A percentile compares a stretch with the other conserved stretches of the same genome.
Evolutionary conservation across 2,113 vertebrate genomes (phyloP).

Genomic region (Podilymbus podiceps): DNA sequence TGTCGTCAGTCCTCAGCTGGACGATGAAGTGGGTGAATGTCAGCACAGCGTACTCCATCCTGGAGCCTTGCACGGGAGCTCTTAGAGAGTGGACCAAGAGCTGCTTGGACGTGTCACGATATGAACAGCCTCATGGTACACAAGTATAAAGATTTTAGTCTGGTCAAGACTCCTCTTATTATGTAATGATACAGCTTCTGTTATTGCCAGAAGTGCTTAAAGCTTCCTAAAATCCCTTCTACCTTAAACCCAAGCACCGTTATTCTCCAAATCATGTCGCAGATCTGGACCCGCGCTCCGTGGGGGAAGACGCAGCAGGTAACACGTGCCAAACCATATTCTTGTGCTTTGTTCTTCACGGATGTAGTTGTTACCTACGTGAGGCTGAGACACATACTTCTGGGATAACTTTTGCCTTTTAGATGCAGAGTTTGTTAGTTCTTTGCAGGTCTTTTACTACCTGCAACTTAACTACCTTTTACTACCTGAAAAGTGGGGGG

Average conservation of each 20-base stretch:
- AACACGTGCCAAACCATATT: too few species aligned
- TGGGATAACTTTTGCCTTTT: neutral
- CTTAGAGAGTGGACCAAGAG: neutral
- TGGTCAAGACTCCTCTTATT: neutral
- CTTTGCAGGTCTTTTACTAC: neutral
- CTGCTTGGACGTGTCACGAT: neutral
- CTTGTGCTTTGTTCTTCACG: neutral
- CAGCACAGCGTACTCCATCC: neutral
- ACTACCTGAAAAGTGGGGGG: too few species aligned
- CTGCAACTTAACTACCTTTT: too few species aligned
- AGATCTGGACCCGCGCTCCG: too few species aligned
- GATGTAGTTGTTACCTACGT: accelerated
- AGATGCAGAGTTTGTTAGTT: neutral
- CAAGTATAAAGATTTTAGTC: neutral
- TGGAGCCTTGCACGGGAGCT: neutral
- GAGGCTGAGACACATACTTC: neutral
- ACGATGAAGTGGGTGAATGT: neutral
- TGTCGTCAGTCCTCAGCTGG: neutral
- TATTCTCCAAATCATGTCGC: neutral
- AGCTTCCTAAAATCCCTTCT: neutral
- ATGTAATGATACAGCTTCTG: neutral
- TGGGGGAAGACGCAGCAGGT: neutral
- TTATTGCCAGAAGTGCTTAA: neutral
- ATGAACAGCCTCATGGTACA: neutral
- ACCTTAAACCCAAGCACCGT: neutral